Base-by-base conservation (phyloP, 2,113 vertebrate genomes). In the Clupea harengus region DNA sequence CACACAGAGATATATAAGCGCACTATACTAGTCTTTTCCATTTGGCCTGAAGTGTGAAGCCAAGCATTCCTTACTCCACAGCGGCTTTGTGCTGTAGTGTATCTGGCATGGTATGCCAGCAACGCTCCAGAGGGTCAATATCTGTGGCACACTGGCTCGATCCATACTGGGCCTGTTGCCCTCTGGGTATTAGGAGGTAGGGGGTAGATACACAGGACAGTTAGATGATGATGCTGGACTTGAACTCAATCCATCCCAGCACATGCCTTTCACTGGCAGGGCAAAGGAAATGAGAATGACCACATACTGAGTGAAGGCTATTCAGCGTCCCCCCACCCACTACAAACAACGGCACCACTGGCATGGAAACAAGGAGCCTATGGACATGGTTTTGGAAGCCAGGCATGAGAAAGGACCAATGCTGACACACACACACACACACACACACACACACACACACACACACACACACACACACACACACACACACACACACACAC, bases 291-390 rank as follows among this genome's bases (percentile, higher is more conserved):
- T 78, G 85, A 84, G 52, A 75, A 54, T 80, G 84, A 75, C 80
- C 89, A 47, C 60, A 18, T 85, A 78, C 83, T 49, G 60, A 50
- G n/a, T 22, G 39, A 83, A 20, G 25, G 32, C 54, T 83, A 78
- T 20, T 81, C 84, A 80, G 10, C 32, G 8, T n/a, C 25, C 52
- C 0, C 39, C 32, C n/a, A 10, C 49, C 49, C 32, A 28, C 82
- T 45, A 78, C 88, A 87, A 88, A 91, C 84, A 85, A 89, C 84
- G 81, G 20, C 83, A 72, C 32, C 72, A 82, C n/a, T 87, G 85
- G 86, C 87, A 87, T 67, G 87, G 81, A 89, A 88, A 89, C 89
- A 89, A 88, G n/a, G 67, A 84, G 3, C 18, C 72, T 78, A 39
- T 75, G 17, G 81, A 85, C 88, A 91, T 82, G 47, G 89, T 46